Evolutionary conservation across 2,888 invertebrate species (phyloP).

Genomic region (Taenaris catops): DNA sequence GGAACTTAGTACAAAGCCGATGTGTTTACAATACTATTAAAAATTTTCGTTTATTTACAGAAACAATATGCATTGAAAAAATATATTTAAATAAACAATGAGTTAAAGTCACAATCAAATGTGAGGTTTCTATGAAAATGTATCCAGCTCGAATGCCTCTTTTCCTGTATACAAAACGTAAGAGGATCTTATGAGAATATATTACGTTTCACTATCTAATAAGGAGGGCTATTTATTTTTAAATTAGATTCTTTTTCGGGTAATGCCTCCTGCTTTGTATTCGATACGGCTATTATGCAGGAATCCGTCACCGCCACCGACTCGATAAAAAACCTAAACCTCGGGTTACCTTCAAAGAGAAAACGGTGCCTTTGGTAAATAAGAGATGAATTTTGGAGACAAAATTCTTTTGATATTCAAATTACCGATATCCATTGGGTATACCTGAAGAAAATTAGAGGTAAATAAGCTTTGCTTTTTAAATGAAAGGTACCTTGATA

Average conservation of each 20-base stretch:
- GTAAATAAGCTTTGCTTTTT: slow-evolving; percentile 12
- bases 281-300: slow-evolving; percentile 36
- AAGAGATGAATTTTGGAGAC: slow-evolving; percentile 30
- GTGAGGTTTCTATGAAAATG: too few relatives aligned
- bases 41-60: too few relatives aligned
- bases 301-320: slow-evolving; percentile 33
- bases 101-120: too few relatives aligned
- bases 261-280: slow-evolving; percentile 39
- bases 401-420: slow-evolving; percentile 44
- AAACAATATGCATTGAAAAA: too few relatives aligned
- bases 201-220: slow-evolving; percentile 21
- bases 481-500: slow-evolving; percentile 1
- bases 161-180: too few relatives aligned
- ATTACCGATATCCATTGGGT: slow-evolving; percentile 27
- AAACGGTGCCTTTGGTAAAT: slow-evolving; percentile 23
- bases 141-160: too few relatives aligned
- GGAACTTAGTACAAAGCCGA: too few relatives aligned
- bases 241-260: slow-evolving; percentile 51
- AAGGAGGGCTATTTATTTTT: slow-evolving; percentile 33
- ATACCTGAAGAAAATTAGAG: slow-evolving; percentile 22
- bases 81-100: too few relatives aligned
- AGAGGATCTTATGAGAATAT: slow-evolving; percentile 15
- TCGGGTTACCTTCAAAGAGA: slow-evolving; percentile 33
- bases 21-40: too few relatives aligned
- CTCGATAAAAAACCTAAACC: slow-evolving; percentile 26